Percentiles rank a stretch among this genome's conserved stretches.
These are phyloP conservation scores for Saxidomus purpurata DNA, from an alignment of 1,140 invertebrate genomes.

Conservation along the genomic window DNA sequence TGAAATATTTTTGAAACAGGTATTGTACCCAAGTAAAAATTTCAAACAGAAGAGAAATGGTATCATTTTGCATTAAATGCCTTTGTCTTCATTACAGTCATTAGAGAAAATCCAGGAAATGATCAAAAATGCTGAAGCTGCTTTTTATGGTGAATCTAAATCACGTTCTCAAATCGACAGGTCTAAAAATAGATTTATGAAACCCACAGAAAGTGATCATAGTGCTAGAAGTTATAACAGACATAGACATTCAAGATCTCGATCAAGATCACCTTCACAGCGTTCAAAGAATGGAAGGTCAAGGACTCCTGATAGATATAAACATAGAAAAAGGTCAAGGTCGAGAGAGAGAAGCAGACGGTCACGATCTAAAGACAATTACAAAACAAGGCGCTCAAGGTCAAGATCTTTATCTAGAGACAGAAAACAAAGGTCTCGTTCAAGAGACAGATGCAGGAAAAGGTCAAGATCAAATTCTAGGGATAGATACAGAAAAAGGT, in stretches of 20 bases:
- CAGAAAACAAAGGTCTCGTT: conserved; percentile 25
- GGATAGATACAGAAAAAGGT: conserved; percentile 43
- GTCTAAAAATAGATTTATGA: conserved; percentile 54
- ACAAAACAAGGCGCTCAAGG: conserved; percentile 9
- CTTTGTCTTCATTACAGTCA: conserved; percentile 36
- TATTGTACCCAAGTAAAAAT: too few relatives aligned
- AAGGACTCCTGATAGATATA: conserved; percentile 20
- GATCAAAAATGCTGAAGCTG: conserved; percentile 50
- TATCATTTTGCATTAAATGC: too few relatives aligned
- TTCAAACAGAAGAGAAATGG: too few relatives aligned
- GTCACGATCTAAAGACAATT: conserved; percentile 34
- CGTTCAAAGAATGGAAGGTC: conserved; percentile 14
- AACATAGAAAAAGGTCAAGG: conserved; percentile 11
- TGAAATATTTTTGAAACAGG: too few relatives aligned
- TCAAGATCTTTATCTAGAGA: conserved; percentile 24
- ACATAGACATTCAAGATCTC: conserved; percentile 15
- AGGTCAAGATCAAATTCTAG: conserved; percentile 51
- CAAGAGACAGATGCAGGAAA: conserved; percentile 51
- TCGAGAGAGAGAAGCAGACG: conserved; percentile 49
- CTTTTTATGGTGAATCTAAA: conserved; percentile 14
- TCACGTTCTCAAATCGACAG: conserved; percentile 12
- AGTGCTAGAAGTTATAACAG: neutral
- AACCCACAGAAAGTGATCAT: conserved; percentile 29
- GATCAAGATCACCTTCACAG: conserved; percentile 26
- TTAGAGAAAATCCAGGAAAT: conserved; percentile 60